These are phyloP conservation scores for Cantharis lateralis DNA, from an alignment of 2,888 invertebrate species.

Conservation along the genomic window DNA sequence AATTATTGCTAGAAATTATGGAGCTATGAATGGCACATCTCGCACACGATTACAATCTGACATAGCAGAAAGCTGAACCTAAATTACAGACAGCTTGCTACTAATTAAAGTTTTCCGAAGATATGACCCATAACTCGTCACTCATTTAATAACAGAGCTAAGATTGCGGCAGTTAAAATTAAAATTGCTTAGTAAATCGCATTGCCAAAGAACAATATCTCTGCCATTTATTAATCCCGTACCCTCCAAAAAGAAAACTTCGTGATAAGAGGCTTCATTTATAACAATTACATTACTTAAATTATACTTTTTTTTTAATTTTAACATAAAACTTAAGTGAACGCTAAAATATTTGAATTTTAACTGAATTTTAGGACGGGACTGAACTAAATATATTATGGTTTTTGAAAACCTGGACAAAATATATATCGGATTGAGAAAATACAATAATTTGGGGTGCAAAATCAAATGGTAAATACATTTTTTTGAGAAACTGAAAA, in stretches of 20 bases:
- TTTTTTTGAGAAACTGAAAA: too few relatives aligned
- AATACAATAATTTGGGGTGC: too few relatives aligned
- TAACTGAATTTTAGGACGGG: too few relatives aligned
- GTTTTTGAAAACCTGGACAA: too few relatives aligned
- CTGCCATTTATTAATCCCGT: not conserved
- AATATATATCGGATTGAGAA: too few relatives aligned
- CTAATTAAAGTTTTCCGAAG: slow-evolving; percentile 39
- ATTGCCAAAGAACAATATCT: not conserved
- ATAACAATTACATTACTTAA: not conserved
- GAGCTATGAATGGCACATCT: slow-evolving; percentile 24
- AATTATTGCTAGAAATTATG: not conserved
- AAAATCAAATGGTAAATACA: too few relatives aligned
- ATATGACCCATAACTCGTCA: slow-evolving; percentile 38
- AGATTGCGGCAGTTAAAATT: slow-evolving; percentile 29
- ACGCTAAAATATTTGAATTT: too few relatives aligned
- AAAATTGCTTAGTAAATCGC: slow-evolving; percentile 17
- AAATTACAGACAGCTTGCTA: slow-evolving; percentile 36
- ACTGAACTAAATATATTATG: too few relatives aligned
- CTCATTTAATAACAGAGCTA: slow-evolving; percentile 34
- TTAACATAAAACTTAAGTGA: too few relatives aligned
- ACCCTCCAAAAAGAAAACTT: not conserved
- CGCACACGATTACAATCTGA: slow-evolving; percentile 31
- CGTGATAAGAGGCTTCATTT: not conserved
- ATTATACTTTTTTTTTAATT: not conserved
- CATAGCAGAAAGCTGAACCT: slow-evolving; percentile 23